Evolutionary conservation across 2,888 invertebrate genomes (phyloP).

Genomic region (Monochamus alternatus): DNA sequence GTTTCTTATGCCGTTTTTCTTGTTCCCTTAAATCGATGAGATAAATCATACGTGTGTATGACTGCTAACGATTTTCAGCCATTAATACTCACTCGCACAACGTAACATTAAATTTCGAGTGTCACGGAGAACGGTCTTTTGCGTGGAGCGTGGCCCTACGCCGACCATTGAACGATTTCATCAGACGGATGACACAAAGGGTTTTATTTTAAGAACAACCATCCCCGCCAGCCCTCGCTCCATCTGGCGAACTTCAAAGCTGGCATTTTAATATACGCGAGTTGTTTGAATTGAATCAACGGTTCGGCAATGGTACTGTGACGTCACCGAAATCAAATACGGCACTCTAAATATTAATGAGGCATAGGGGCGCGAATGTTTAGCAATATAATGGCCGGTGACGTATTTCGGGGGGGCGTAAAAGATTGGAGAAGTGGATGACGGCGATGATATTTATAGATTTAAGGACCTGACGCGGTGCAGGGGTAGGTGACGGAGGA

Average conservation of each 20-base stretch:
- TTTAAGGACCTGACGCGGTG: conserved; percentile 14
- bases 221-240: not conserved
- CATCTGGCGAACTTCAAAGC: conserved; percentile 26
- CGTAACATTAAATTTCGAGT: no score
- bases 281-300: conserved; percentile 22
- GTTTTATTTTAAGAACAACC: conserved; percentile 29
- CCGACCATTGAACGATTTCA: conserved; percentile 24
- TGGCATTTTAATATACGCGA: conserved; percentile 23
- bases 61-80: no score
- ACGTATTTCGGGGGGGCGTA: conserved; percentile 18
- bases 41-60: no score
- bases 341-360: conserved; percentile 31
- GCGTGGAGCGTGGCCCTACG: conserved; percentile 5
- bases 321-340: conserved; percentile 24
- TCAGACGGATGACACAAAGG: conserved; percentile 23
- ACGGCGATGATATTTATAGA: conserved; percentile 26
- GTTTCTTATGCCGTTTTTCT: no score
- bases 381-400: conserved; percentile 20
- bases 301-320: conserved; percentile 28
- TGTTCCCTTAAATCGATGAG: no score
- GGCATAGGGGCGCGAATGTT: conserved; percentile 26
- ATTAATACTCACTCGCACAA: no score
- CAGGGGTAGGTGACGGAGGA: not conserved
- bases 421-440: conserved; percentile 9
- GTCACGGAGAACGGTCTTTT: no score